Conservation (phyloP, 2,797 vertebrate species). For the Todus mexicanus region DNA sequence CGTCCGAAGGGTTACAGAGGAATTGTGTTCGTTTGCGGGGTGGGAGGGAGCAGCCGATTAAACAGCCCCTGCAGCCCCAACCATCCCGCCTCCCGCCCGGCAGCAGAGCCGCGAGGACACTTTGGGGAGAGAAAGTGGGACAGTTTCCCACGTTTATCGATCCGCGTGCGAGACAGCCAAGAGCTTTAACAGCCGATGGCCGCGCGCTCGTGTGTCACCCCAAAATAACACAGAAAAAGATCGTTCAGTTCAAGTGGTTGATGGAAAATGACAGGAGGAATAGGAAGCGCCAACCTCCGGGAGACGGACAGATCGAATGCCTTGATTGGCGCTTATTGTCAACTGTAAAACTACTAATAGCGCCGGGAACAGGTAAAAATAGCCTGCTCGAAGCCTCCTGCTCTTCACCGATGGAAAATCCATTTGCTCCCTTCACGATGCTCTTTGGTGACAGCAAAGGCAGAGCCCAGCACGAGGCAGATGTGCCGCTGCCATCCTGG, state of each 20-base stretch:
- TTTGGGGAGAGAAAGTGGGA: not conserved
- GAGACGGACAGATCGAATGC: slow-evolving; percentile 23
- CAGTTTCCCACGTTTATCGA: not conserved
- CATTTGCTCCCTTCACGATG: not conserved
- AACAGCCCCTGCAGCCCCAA: not conserved
- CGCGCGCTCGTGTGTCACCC: not conserved
- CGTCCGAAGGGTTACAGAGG: fast-evolving
- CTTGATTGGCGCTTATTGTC: slow-evolving; percentile 10
- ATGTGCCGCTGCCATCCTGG: not conserved
- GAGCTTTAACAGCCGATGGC: not conserved
- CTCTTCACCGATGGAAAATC: not conserved
- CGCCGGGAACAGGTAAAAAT: slow-evolving; percentile 50
- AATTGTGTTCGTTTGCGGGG: not conserved
- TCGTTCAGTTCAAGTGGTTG: not conserved
- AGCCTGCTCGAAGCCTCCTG: not conserved
- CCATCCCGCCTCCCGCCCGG: not conserved
- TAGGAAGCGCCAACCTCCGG: not conserved
- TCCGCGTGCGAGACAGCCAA: not conserved
- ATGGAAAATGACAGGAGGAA: not conserved
- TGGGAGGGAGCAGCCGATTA: not conserved
- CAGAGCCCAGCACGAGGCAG: not conserved
- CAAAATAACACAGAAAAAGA: not conserved
- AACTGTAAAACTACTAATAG: slow-evolving; percentile 37
- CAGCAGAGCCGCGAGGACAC: not conserved
- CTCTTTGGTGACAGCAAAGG: not conserved